Conservation (phyloP, 2,888 invertebrate genomes). For the Trachelus iudaicus region DNA sequence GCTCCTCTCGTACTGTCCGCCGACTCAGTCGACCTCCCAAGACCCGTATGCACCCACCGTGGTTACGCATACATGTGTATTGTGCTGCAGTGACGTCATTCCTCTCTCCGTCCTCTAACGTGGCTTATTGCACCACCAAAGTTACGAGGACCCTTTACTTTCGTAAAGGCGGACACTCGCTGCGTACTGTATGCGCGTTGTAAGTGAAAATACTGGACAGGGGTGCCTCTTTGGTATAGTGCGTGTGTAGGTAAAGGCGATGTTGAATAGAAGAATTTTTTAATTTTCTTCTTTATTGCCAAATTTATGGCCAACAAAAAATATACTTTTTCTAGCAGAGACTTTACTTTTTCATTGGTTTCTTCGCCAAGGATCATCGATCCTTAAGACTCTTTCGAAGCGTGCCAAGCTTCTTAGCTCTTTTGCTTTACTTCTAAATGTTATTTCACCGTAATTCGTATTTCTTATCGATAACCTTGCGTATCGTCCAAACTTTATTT, state of each 20-base stretch:
- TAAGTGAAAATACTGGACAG: no score
- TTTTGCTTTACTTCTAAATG: neutral
- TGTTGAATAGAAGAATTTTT: neutral
- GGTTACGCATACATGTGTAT: neutral
- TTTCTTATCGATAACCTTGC: neutral
- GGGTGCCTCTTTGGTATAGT: no score
- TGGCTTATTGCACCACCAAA: neutral
- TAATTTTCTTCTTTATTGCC: neutral
- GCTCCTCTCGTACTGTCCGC: neutral
- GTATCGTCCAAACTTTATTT: neutral
- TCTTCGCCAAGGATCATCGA: no score
- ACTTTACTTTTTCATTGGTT: no score
- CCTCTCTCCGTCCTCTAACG: neutral
- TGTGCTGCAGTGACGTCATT: no score
- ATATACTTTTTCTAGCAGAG: no score
- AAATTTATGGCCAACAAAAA: neutral
- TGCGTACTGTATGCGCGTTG: neutral
- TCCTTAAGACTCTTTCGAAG: no score
- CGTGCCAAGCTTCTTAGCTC: no score
- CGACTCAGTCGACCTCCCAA: neutral
- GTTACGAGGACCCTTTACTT: neutral
- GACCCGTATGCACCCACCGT: neutral
- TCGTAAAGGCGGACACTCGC: neutral
- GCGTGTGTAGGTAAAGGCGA: no score
- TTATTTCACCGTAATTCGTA: neutral